These are phyloP conservation scores for Sebastes minor DNA, from an alignment of 2,797 vertebrate genomes.

Conservation along the genomic window DNA sequence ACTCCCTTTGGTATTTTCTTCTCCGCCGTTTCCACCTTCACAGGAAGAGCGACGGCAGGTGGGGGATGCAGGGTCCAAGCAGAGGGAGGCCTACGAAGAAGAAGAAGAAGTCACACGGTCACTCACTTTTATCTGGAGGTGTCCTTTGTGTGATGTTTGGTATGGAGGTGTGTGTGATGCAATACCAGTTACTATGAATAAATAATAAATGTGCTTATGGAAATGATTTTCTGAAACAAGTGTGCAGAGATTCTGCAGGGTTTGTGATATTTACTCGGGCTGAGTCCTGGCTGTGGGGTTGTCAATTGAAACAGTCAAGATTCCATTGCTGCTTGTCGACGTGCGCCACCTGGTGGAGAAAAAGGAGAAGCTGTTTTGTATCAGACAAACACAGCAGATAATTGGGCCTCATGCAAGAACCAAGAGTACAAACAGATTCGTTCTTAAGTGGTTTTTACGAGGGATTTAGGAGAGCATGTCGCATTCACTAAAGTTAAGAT, in stretches of 20 bases:
- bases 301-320: constrained; percentile 94
- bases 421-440: no score
- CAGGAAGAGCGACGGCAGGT: constrained; percentile 70
- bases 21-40: constrained; percentile 84
- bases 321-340: constrained; percentile 86
- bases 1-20: constrained; percentile 95
- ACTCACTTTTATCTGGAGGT: neutral
- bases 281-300: constrained; percentile 88
- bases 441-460: no score
- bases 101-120: neutral
- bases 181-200: neutral
- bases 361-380: neutral
- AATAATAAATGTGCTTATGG: neutral
- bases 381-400: neutral
- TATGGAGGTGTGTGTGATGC: neutral
- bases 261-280: constrained; percentile 83
- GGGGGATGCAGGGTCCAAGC: constrained; percentile 88
- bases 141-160: neutral
- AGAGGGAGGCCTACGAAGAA: constrained; percentile 74
- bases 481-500: no score
- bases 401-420: no score
- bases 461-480: no score
- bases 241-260: neutral
- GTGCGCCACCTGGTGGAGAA: constrained; percentile 90
- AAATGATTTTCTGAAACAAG: neutral